Conservation (phyloP, 2,888 invertebrate species). For the Drosophila mercatorum region DNA sequence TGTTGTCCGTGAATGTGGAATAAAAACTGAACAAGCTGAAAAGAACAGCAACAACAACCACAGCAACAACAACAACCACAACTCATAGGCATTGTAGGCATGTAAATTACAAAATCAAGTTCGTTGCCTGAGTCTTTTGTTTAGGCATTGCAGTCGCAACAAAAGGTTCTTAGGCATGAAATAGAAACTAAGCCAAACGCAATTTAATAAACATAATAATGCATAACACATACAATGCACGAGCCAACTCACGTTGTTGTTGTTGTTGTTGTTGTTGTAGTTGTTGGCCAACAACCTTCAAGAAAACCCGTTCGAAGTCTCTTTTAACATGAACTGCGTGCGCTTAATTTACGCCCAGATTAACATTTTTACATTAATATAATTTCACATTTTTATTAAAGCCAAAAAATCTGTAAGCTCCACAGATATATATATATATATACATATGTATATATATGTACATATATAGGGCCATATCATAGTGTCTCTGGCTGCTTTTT, state of each 20-base stretch:
- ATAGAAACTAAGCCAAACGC: slow-evolving; percentile 71
- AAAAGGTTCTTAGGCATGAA: slow-evolving; percentile 74
- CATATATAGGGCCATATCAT: slow-evolving; percentile 29
- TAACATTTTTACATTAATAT: slow-evolving; percentile 74
- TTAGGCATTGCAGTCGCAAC: slow-evolving; percentile 43
- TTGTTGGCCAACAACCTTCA: slow-evolving; percentile 58
- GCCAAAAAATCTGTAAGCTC: slow-evolving; percentile 43
- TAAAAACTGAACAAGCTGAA: slow-evolving; percentile 51
- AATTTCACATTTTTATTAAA: slow-evolving; percentile 73
- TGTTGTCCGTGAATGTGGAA: slow-evolving; percentile 74
- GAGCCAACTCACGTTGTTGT: slow-evolving; percentile 8
- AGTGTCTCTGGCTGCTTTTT: slow-evolving; percentile 30
- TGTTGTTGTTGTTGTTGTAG: slow-evolving; percentile 22
- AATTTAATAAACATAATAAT: slow-evolving; percentile 45
- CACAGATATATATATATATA: slow-evolving; percentile 6
- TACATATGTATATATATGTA: not conserved
- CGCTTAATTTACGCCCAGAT: slow-evolving; percentile 75
- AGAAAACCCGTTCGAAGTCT: slow-evolving; percentile 58
- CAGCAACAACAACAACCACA: slow-evolving; percentile 11
- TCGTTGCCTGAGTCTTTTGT: slow-evolving; percentile 80
- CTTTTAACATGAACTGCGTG: slow-evolving; percentile 54
- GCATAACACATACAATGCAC: slow-evolving; percentile 44
- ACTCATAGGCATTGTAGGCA: slow-evolving; percentile 46
- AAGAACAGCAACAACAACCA: slow-evolving; percentile 9
- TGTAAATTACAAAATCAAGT: slow-evolving; percentile 80